These are phyloP conservation scores for Scrobipalpa costella DNA, from an alignment of 2,888 invertebrate species.

Conservation along the genomic window DNA sequence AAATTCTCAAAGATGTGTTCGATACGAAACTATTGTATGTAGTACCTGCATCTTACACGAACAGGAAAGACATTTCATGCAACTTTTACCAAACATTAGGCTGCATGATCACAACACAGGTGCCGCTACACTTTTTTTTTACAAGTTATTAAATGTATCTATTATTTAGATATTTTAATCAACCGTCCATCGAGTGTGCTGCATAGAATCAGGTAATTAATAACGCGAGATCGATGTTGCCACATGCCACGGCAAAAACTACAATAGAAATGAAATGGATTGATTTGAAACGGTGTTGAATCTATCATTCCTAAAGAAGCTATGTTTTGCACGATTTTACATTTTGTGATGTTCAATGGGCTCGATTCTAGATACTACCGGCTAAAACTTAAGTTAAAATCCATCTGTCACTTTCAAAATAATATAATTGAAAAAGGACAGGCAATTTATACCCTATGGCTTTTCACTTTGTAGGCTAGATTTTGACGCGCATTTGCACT, in stretches of 20 bases:
- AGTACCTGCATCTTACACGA: no score
- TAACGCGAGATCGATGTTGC: constrained; percentile 71
- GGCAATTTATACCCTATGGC: no score
- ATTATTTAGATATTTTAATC: constrained; percentile 80
- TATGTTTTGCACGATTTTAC: neutral
- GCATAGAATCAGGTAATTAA: constrained; percentile 79
- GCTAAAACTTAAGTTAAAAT: no score
- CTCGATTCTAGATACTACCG: no score
- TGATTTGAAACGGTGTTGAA: constrained; percentile 69
- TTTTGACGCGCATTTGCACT: no score
- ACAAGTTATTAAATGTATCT: constrained; percentile 60
- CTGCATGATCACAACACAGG: constrained; percentile 28
- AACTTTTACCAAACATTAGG: constrained; percentile 6
- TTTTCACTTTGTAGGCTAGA: no score
- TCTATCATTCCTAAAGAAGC: constrained; percentile 30
- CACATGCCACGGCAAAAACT: constrained; percentile 78
- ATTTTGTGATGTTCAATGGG: no score
- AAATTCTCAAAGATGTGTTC: no score
- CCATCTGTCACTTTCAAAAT: no score
- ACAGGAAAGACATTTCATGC: constrained; percentile 7
- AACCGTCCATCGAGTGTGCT: constrained; percentile 72
- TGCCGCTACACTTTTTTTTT: constrained; percentile 52
- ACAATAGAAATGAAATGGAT: constrained; percentile 73
- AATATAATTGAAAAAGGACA: no score
- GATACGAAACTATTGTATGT: no score